Evolutionary conservation across 1,140 invertebrate genomes (phyloP), one percentile per base, ranked within the genome.

Genomic region (Lasioglossum baleicum): DNA sequence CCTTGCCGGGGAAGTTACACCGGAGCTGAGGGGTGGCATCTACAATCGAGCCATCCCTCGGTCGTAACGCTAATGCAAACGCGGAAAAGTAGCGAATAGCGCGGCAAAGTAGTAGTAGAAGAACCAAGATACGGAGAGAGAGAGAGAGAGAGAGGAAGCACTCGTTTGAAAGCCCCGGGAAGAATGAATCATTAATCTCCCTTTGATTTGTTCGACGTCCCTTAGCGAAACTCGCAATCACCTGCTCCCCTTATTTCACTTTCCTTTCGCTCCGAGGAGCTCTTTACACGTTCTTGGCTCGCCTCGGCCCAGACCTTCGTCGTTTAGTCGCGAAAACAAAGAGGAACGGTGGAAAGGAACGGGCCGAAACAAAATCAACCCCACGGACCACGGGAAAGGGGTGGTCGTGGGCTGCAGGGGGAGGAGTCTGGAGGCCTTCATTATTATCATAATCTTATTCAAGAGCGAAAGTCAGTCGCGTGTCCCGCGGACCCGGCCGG

Each of bases 371-470:
- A 90, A 89, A 90, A 87, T 77, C 77, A 72, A 74, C 70, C 80
- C 53, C 68, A n/a, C 61, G 61, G 81, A 81, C 60, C 42, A 44
- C 42, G 44, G 10, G 44, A 11, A 13, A 73, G 20, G 71, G 65
- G 22, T n/a, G 48, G 61, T 58, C 13, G 2, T 15, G 51, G 51
- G 51, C 13, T 20, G n/a, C 20, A 2, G 56, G 56, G 22, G 31
- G 48, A 76, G 80, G 64, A 82, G 71, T 66, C 70, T 68, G 73
- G 60, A 68, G 68, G 51, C 64, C 61, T 80, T 67, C 75, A 70
- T 89, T 86, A 91, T 91, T 91, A 90, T 91, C 90, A 89, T 91
- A 91, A 91, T 91, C 90, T 91, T 89, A 91, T 91, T 91, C 90
- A 90, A 84, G 82, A 84, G 79, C 75, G 88, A 88, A 90, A 91